Evolutionary conservation across 2,888 invertebrate species (phyloP).

Genomic region (Catocala sponsa): DNA sequence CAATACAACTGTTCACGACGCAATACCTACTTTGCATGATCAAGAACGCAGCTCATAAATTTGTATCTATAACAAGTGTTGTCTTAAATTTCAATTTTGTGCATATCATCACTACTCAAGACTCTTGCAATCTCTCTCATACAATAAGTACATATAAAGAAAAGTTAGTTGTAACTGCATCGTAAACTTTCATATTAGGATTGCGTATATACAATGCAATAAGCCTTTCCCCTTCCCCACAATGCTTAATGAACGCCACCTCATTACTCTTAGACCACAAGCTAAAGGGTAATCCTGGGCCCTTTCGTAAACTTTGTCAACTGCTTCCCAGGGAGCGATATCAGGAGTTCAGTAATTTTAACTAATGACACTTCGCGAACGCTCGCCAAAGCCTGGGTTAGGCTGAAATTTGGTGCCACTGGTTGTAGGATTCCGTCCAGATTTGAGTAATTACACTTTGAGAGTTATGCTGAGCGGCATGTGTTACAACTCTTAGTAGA

Average conservation of each 20-base stretch:
- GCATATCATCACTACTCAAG: too few relatives aligned
- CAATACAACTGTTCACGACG: too few relatives aligned
- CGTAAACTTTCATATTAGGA: too few relatives aligned
- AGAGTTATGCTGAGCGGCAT: constrained; percentile 25
- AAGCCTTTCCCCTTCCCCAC: too few relatives aligned
- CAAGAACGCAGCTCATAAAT: too few relatives aligned
- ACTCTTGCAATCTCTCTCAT: too few relatives aligned
- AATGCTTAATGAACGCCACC: constrained; percentile 19
- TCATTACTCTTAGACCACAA: constrained; percentile 30
- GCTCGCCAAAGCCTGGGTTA: constrained; percentile 53
- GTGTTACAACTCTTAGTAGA: constrained; percentile 6
- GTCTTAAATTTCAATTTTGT: too few relatives aligned
- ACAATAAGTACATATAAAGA: too few relatives aligned
- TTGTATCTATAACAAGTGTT: too few relatives aligned
- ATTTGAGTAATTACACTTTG: constrained; percentile 60
- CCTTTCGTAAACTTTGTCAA: constrained; percentile 79
- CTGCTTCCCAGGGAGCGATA: constrained; percentile 82
- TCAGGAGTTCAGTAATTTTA: constrained; percentile 81
- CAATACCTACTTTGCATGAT: too few relatives aligned
- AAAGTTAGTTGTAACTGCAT: too few relatives aligned
- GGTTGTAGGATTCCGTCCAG: constrained; percentile 56
- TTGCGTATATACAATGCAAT: too few relatives aligned
- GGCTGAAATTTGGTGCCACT: constrained; percentile 49
- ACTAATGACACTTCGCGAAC: constrained; percentile 78
- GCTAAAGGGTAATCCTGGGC: constrained; percentile 62